Evolutionary conservation across 2,113 vertebrate species (phyloP).

Genomic region (Phylloscopus trochiloides): DNA sequence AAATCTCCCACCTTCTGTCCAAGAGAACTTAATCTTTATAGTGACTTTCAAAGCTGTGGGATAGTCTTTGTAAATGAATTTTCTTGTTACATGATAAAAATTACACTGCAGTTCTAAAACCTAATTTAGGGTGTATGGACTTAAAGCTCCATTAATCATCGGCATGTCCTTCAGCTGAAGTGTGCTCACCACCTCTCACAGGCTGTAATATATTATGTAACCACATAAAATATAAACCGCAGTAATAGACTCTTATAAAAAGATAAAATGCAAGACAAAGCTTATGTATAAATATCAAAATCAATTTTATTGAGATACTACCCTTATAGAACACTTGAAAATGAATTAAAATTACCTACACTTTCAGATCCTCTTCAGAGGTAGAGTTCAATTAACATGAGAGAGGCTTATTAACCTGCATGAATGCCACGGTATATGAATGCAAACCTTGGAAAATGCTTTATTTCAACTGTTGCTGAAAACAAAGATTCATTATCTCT

Average conservation of each 20-base stretch:
- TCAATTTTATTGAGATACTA: not conserved
- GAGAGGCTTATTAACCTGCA: not conserved
- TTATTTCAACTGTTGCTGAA: not conserved
- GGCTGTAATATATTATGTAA: not conserved
- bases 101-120: constrained; percentile 40
- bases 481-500: not conserved
- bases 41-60: constrained; percentile 45
- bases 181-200: not conserved
- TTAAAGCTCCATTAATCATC: constrained; percentile 53
- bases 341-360: not conserved
- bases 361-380: not conserved
- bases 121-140: constrained; percentile 35
- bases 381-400: not conserved
- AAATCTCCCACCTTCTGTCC: constrained; percentile 12
- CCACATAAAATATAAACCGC: constrained; percentile 29
- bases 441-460: not conserved
- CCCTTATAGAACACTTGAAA: constrained; percentile 4
- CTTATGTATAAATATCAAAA: not conserved
- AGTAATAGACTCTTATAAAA: constrained; percentile 2
- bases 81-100: constrained; percentile 62
- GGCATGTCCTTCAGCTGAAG: constrained; percentile 31
- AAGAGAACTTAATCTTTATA: constrained; percentile 27
- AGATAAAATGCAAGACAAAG: not conserved
- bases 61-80: constrained; percentile 55
- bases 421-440: not conserved